Conservation (phyloP, 2,113 vertebrate genomes). For the Calidris pygmaea region DNA sequence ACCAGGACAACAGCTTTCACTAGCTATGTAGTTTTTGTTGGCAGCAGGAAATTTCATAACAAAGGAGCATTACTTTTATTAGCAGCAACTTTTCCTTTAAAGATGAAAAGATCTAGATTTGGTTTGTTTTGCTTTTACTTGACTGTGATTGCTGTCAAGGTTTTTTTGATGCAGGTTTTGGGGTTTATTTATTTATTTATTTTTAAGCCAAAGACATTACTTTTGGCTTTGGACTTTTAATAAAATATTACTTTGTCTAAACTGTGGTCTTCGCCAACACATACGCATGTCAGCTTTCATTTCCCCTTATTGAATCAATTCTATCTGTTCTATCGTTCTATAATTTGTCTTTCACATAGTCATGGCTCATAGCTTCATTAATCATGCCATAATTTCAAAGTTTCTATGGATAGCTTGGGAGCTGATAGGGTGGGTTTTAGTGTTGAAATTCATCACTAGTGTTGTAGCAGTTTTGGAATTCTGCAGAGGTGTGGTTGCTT, state of each 20-base stretch:
- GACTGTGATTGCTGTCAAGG: background rate
- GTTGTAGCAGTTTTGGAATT: background rate
- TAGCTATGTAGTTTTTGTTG: background rate
- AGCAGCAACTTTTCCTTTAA: background rate
- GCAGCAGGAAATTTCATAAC: background rate
- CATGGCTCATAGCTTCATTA: background rate
- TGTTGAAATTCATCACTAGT: background rate
- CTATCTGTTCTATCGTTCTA: background rate
- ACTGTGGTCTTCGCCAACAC: background rate
- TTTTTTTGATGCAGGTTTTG: too few species aligned
- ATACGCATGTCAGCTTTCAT: background rate
- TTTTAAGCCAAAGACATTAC: background rate
- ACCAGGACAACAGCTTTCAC: background rate
- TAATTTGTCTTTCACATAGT: slow-evolving; percentile 34
- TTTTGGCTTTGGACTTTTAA: background rate
- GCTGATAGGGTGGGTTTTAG: background rate
- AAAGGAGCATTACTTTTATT: background rate
- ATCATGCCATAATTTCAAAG: background rate
- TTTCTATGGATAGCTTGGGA: background rate
- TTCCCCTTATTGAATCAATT: background rate
- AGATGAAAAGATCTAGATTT: background rate
- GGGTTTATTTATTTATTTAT: background rate
- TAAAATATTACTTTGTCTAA: background rate
- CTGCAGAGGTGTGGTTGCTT: background rate
- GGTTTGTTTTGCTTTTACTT: background rate